phyloP scores from a whole-genome alignment of 2,888 invertebrate species.

The Hemistola chrysoprasaria region DNA sequence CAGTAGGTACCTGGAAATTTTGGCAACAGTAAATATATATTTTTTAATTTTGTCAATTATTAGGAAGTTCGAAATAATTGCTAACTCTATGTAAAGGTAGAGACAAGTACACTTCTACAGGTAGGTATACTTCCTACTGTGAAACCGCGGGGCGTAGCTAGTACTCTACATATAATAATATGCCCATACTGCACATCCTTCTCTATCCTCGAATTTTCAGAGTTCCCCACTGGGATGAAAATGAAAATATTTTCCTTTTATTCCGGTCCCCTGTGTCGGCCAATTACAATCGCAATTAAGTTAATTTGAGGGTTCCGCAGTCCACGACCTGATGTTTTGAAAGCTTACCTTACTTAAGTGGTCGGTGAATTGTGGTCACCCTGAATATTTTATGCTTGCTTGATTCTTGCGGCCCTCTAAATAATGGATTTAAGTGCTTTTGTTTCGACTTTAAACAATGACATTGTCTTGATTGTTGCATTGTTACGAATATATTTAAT shows the following conservation, averaged over 20 bases:
- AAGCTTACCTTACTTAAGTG: constrained; percentile 58
- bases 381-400: constrained; percentile 28
- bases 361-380: constrained; percentile 46
- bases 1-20: no score
- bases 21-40: no score
- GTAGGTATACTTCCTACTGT: no score
- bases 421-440: constrained; percentile 20
- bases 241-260: constrained; percentile 70
- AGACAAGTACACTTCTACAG: no score
- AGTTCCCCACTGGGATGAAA: constrained; percentile 29
- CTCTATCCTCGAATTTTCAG: constrained; percentile 16
- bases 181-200: constrained; percentile 4
- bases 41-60: no score
- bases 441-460: constrained; percentile 14
- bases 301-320: constrained; percentile 65
- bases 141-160: no score
- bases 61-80: no score
- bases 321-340: constrained; percentile 47
- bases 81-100: no score
- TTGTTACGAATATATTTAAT: constrained; percentile 3
- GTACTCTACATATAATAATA: no score
- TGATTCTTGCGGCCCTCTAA: constrained; percentile 20
- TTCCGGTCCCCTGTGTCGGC: constrained; percentile 54
- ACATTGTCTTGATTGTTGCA: constrained; percentile 12
- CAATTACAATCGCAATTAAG: constrained; percentile 73